Evolutionary conservation across 2,888 invertebrate species (phyloP).

Genomic region (Dynastes maya): DNA sequence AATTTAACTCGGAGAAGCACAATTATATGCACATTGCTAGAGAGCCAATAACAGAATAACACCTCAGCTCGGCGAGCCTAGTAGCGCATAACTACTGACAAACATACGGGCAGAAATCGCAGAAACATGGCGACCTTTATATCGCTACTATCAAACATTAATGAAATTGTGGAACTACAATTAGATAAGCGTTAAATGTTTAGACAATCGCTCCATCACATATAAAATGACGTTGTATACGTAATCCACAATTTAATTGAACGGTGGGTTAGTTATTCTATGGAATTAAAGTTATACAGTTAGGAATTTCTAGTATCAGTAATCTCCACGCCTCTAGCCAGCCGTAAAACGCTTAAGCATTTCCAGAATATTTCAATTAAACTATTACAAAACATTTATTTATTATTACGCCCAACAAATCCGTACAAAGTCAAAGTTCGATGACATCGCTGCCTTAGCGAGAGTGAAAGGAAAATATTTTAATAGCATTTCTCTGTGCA

Average conservation of each 20-base stretch:
- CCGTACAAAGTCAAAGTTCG: slow-evolving; percentile 27
- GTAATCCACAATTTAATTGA: slow-evolving; percentile 20
- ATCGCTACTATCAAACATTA: slow-evolving; percentile 39
- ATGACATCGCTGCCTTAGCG: slow-evolving; percentile 1
- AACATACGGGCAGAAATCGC: slow-evolving; percentile 32
- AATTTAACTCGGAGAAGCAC: slow-evolving; percentile 28
- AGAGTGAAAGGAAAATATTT: slow-evolving; percentile 41
- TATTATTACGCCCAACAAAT: neutral
- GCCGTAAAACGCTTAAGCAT: neutral
- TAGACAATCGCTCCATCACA: neutral
- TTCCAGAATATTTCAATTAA: slow-evolving; percentile 15
- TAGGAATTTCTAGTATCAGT: slow-evolving; percentile 35
- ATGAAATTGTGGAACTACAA: slow-evolving; percentile 31
- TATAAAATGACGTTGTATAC: neutral
- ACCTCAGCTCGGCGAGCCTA: slow-evolving; percentile 42
- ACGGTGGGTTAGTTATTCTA: slow-evolving; percentile 7
- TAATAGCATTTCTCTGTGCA: neutral
- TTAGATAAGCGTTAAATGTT: slow-evolving; percentile 42
- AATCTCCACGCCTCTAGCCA: slow-evolving; percentile 15
- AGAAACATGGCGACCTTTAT: slow-evolving; percentile 49
- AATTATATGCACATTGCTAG: slow-evolving; percentile 37
- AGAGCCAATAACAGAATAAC: slow-evolving; percentile 40
- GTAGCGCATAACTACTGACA: slow-evolving; percentile 45
- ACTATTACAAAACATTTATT: slow-evolving; percentile 14
- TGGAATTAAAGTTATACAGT: slow-evolving; percentile 31